These are phyloP conservation scores for Cinara cedri DNA, from an alignment of 2,888 invertebrate species.

Conservation along the genomic window DNA sequence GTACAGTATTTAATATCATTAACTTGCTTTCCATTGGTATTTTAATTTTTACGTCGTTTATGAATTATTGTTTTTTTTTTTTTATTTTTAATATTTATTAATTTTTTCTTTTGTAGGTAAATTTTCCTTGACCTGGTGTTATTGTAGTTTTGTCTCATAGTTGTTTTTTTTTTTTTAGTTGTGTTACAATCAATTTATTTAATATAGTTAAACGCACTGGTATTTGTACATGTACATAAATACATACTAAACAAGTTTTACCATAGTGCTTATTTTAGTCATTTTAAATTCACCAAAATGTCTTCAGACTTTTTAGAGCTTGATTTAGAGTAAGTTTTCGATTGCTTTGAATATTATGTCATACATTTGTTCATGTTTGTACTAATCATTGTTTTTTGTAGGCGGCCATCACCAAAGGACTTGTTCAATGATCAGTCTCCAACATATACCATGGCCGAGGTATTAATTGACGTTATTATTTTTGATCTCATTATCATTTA, in stretches of 20 bases:
- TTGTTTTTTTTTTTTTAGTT: constrained; percentile 28
- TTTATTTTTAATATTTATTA: neutral
- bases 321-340: constrained; percentile 43
- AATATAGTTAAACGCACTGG: neutral
- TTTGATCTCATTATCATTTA: neutral
- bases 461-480: neutral
- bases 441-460: constrained; percentile 27
- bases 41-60: neutral
- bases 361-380: neutral
- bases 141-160: neutral
- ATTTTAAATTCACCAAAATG: constrained; percentile 41
- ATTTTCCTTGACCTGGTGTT: neutral
- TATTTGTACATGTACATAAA: neutral
- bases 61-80: neutral
- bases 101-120: constrained; percentile 24
- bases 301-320: constrained; percentile 45
- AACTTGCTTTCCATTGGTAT: neutral
- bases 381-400: neutral
- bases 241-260: constrained; percentile 4
- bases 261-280: constrained; percentile 11
- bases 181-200: neutral
- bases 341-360: neutral
- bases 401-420: constrained; percentile 21
- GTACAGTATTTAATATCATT: neutral
- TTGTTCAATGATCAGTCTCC: constrained; percentile 30